These are phyloP conservation scores for Trichonephila clavata DNA, from an alignment of 1,140 invertebrate genomes.

Conservation along the genomic window DNA sequence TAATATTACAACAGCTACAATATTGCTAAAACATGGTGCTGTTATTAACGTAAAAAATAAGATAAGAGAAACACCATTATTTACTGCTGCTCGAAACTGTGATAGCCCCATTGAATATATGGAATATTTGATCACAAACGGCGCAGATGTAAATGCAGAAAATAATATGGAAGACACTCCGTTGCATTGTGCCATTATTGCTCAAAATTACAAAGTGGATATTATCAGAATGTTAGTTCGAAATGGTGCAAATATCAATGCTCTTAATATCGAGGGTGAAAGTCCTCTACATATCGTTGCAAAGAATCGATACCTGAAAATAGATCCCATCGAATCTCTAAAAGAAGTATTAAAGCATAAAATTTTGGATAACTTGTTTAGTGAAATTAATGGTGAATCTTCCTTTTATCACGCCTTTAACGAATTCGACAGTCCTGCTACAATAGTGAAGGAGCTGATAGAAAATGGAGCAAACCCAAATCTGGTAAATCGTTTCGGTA, in stretches of 20 bases:
- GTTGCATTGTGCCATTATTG: neutral
- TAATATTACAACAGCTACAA: neutral
- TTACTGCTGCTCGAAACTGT: neutral
- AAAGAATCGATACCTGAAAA: neutral
- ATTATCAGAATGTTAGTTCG: neutral
- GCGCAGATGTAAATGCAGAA: neutral
- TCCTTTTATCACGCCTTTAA: too few species aligned
- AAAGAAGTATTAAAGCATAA: too few species aligned
- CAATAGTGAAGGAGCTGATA: too few species aligned
- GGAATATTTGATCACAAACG: neutral
- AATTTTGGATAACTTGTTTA: too few species aligned
- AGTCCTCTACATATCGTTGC: neutral
- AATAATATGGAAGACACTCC: neutral
- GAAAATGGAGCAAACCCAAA: too few species aligned
- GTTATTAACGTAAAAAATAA: constrained; percentile 4
- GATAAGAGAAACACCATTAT: neutral
- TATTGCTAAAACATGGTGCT: neutral
- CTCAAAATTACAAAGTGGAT: neutral
- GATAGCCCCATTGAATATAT: neutral
- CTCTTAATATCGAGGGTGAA: neutral
- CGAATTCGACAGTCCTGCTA: too few species aligned
- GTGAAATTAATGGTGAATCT: too few species aligned
- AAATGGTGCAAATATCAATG: neutral
- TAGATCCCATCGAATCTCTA: neutral
- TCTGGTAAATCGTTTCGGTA: too few species aligned